Evolutionary conservation across 2,797 vertebrate species (phyloP), one percentile per base, ranked within the genome.

Genomic region (Acanthopagrus latus): DNA sequence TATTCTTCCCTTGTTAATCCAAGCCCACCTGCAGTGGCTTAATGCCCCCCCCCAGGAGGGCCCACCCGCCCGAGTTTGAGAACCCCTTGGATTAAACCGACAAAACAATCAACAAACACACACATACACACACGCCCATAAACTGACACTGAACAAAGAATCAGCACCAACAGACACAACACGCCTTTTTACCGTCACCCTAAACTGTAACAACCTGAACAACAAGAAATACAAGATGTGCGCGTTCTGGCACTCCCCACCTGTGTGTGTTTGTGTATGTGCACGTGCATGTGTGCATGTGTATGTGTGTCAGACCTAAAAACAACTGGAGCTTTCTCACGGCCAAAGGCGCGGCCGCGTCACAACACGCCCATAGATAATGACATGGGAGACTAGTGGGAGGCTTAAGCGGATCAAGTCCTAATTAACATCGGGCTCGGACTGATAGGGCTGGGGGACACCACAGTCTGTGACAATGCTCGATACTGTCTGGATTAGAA

Each of bases 391-490:
- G 89, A 88, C 88, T 71, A 83, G 86, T 65, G 83, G 74, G 82
- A 83, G 10, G 82, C 67, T 87, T 94, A 95, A 94, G 93, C 84
- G 88, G 94, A 95, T 95, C 89, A 94, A 82, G 89, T 69, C 85
- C 91, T 94, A 93, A 94, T 93, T 91, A 93, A 94, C 86, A 76
- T 64, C 67, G 83, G 82, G 27, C 80, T 84, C 21, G 55, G 88
- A 78, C 74, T 78, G 88, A 93, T 78, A 79, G 85, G 87, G 76
- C 68, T 1, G 76, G 84, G 84, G 76, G 84, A 75, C 78, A 76
- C 81, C 63, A 46, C 62, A 18, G 78, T 71, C 60, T 55, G 56
- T 77, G 69, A 87, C 81, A 75, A 73, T 66, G 57, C 82, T 86
- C 86, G 71, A 65, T 80, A 59, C 79, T 72, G 73, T 91, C 82